Evolutionary conservation across 2,888 invertebrate genomes (phyloP), one percentile per base, ranked within the genome.

Genomic region (Latheticus oryzae): DNA sequence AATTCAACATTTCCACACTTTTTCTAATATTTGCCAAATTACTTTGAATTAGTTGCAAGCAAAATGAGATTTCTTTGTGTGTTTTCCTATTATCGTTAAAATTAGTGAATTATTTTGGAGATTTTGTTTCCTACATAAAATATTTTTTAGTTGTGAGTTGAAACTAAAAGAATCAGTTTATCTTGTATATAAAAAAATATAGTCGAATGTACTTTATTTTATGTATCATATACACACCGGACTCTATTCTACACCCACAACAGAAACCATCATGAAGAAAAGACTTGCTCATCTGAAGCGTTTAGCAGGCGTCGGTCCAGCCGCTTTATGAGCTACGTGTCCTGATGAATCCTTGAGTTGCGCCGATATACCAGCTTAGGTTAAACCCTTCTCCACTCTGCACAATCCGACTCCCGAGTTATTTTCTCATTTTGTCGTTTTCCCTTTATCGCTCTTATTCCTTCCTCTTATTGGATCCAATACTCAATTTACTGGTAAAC

Each of bases 351-450:
- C 59, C 62, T 61, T 57, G 55, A 63, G 58, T 58, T 62, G 64
- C 61, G 57, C 35, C 61, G 61, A 64, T 64, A 64, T 67, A 63
- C 61, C 61, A 61, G 62, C 62, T 67, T 67, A 67, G 58, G 61
- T 61, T 67, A 64, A 65, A 65, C 64, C 64, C 61, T 62, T 60
- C 63, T 64, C 61, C 64, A 64, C 63, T 65, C 61, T 45, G 64
- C 62, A 64, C 63, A 67, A 67, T 65, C 65, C 64, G 60, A 63
- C 64, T 65, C 60, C 58, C 58, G 63, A 65, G 62, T 67, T 67
- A 67, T 67, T 67, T 65, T 64, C 65, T 67, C 65, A 67, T 67
- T 67, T 65, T 62, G 61, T 63, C 63, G 63, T 66, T 65, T 64
- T 64, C 62, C 62, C 59, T 65, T 65, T 67, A 67, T 67, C 61